A percentile compares a stretch with the other conserved stretches of the same genome.
These are phyloP conservation scores for Oegoconia quadripuncta DNA, from an alignment of 2,888 invertebrate species.

Conservation along the genomic window DNA sequence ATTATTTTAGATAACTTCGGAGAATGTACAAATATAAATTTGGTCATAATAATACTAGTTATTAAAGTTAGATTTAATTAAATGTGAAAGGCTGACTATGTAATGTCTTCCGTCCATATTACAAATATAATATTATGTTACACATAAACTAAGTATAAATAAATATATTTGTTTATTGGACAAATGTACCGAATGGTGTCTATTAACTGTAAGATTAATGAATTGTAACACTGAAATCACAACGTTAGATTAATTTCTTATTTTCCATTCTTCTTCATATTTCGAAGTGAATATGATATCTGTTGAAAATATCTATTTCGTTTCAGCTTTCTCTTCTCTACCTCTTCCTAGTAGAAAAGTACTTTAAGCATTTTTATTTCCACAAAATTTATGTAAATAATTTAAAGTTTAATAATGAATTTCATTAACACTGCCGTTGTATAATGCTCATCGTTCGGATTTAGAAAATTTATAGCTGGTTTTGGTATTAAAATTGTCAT, in stretches of 20 bases:
- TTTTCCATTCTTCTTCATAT: conserved; percentile 24
- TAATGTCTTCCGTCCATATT: conserved; percentile 28
- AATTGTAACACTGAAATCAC: conserved; percentile 4
- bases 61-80: conserved; percentile 1
- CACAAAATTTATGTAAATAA: conserved; percentile 19
- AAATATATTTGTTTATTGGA: conserved; percentile 5
- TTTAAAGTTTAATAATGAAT: conserved; percentile 4
- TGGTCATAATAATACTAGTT: conserved; percentile 11
- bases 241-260: conserved; percentile 6
- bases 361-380: conserved; percentile 21
- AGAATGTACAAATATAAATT: conserved; percentile 18
- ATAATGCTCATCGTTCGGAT: conserved; percentile 5
- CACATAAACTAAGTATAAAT: conserved; percentile 6
- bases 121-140: conserved; percentile 5
- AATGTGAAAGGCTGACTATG: conserved; percentile 23
- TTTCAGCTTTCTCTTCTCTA: conserved; percentile 38
- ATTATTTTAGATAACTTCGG: not conserved
- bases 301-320: conserved; percentile 21
- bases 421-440: conserved; percentile 23
- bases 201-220: conserved; percentile 9
- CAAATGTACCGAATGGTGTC: conserved; percentile 14
- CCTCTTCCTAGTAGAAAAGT: conserved; percentile 30
- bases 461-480: not conserved
- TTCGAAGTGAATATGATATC: conserved; percentile 26
- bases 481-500: too few species aligned